phyloP scores from a whole-genome alignment of 1,140 invertebrate species.

The Drosophila erecta region DNA sequence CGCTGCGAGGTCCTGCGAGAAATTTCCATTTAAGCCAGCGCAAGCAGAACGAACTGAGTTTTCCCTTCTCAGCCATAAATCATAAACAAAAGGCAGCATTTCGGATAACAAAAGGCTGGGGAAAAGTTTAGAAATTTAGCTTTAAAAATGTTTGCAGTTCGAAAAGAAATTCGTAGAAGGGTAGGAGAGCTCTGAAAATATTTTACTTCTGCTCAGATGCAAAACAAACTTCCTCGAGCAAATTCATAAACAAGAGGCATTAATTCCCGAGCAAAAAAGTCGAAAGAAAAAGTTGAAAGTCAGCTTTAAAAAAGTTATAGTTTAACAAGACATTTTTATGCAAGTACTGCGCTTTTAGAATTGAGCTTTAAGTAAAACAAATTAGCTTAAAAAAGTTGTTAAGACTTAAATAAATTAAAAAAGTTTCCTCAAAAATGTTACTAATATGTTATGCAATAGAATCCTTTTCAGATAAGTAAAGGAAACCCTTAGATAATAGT shows the following conservation, averaged over 20 bases:
- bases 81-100: conserved; percentile 14
- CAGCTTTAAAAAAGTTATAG: not conserved
- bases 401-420: too few relatives aligned
- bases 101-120: conserved; percentile 7
- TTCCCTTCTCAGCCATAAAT: conserved; percentile 23
- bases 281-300: not conserved
- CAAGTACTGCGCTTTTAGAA: too few relatives aligned
- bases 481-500: too few relatives aligned
- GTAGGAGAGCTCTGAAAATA: conserved; percentile 3
- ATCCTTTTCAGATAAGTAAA: too few relatives aligned
- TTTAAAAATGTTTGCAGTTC: conserved; percentile 12
- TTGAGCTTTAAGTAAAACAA: too few relatives aligned
- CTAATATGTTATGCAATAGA: too few relatives aligned
- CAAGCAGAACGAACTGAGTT: conserved; percentile 22
- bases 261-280: conserved; percentile 17
- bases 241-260: conserved; percentile 25
- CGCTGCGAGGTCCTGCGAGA: conserved; percentile 21
- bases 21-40: conserved; percentile 46
- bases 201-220: conserved; percentile 3
- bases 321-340: not conserved
- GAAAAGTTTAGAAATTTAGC: conserved; percentile 14
- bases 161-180: not conserved
- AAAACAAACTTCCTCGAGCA: conserved; percentile 1
- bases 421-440: too few relatives aligned
- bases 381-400: not conserved